These are phyloP conservation scores for Setophaga petechia DNA, from an alignment of 2,113 vertebrate genomes.

Conservation along the genomic window DNA sequence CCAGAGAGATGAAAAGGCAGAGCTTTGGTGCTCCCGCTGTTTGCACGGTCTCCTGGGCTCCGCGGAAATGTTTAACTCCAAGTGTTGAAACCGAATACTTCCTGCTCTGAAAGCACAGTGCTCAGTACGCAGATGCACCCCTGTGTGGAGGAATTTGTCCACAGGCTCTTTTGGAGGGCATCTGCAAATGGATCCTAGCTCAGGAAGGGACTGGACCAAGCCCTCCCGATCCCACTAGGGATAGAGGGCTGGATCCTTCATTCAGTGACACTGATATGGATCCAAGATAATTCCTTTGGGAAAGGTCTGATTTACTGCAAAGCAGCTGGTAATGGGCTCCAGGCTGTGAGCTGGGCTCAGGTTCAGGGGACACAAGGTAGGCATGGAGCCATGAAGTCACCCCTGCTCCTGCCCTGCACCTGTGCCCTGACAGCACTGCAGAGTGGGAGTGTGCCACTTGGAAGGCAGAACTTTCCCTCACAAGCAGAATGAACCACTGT, in stretches of 20 bases:
- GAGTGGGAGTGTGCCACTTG: neutral
- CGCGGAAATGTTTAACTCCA: slow-evolving; percentile 60
- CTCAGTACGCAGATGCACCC: neutral
- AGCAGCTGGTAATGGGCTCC: neutral
- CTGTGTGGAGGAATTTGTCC: slow-evolving; percentile 18
- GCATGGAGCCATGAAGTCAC: neutral
- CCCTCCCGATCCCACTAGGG: neutral
- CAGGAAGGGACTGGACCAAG: neutral
- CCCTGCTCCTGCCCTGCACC: neutral
- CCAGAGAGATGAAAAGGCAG: slow-evolving; percentile 71
- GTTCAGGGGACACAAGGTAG: neutral
- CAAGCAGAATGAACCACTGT: neutral
- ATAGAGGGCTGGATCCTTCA: neutral
- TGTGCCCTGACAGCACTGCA: neutral
- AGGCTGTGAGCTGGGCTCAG: neutral
- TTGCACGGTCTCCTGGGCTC: slow-evolving; percentile 56
- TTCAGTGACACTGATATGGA: neutral
- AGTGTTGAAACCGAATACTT: slow-evolving; percentile 69
- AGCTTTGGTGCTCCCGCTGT: neutral
- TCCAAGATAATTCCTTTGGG: neutral
- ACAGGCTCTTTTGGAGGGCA: rapidly evolving
- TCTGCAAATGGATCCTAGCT: neutral
- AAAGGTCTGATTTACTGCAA: neutral
- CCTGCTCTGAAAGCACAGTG: slow-evolving; percentile 47
- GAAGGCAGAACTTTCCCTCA: neutral